Base-by-base conservation (phyloP, 2,113 vertebrate species). In the Salvelinus sp. region DNA sequence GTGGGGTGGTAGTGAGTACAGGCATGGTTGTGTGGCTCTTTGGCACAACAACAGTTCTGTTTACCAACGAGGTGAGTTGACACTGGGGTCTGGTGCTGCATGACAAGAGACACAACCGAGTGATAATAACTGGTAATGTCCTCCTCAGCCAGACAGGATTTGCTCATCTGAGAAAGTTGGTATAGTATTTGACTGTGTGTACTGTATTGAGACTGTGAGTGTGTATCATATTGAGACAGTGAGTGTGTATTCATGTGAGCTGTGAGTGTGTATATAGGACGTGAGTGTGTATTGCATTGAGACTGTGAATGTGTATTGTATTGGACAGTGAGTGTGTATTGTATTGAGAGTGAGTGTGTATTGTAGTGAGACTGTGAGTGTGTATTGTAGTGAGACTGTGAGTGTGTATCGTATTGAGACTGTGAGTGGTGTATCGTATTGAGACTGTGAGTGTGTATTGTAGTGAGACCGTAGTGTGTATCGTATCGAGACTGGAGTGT, bases 271-370 rank as follows among this genome's bases (percentile, higher is more conserved):
- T 83, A 80, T 84, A n/a, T n/a, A n/a, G n/a, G n/a, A n/a, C n/a
- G 57, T 22, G 63, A 13, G 28, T 30, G 47, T 82, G 73, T 83
- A 80, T 84, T 78, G 0, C 66, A 84, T 86, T 0, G 76, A 77
- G 86, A 86, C 84, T 84, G 54, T n/a, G 63, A 12, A 3, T 28
- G 66, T 82, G 73, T 84, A 81, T 83, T 87, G 83, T 62, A 69
- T 84, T 79, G 0, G 84, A 86, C 0, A 76, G 78, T 87, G 75
- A 57, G 76, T 80, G 70, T 73, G 1, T 38, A 70, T 63, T 27
- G 10, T 2, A 3, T 7, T 33, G 50, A 30, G 28, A 33, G 54
- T n/a, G 63, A 12, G 13, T 28, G 66, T 82, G 73, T 84, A 81
- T 83, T 88, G 83, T 64, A 69, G 83, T 79, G 0, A 69, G 85